These are phyloP conservation scores for Prionace glauca DNA, from an alignment of 2,797 vertebrate species.

Conservation along the genomic window DNA sequence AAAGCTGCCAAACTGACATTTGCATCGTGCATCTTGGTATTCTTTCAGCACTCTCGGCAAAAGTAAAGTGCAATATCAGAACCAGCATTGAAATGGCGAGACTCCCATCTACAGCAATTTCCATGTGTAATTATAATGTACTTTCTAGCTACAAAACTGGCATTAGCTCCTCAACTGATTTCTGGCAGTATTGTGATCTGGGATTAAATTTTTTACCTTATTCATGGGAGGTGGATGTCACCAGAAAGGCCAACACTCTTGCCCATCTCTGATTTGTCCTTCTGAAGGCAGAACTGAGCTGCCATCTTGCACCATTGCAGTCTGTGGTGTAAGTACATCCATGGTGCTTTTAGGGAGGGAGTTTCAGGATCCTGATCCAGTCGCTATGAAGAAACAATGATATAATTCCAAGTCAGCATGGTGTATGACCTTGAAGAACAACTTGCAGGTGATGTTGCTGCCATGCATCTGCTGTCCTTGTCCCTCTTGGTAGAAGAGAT, in stretches of 20 bases:
- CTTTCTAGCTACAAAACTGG: not conserved
- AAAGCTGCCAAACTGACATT: not conserved
- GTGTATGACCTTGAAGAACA: too few relatives aligned
- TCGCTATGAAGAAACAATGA: too few relatives aligned
- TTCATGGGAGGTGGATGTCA: too few relatives aligned
- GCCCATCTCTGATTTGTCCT: too few relatives aligned
- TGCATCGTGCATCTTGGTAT: not conserved
- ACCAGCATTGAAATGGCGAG: not conserved
- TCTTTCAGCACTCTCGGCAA: not conserved
- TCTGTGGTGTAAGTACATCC: not conserved
- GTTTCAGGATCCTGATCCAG: too few relatives aligned
- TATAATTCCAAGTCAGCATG: too few relatives aligned
- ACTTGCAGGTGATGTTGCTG: too few relatives aligned
- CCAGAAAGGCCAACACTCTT: too few relatives aligned
- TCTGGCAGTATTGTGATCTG: not conserved
- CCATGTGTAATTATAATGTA: not conserved
- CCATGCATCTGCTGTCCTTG: not conserved
- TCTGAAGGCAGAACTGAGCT: too few relatives aligned
- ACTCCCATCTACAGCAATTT: not conserved
- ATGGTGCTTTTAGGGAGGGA: too few relatives aligned
- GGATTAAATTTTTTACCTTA: not conserved
- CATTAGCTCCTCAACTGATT: not conserved
- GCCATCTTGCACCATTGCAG: not conserved
- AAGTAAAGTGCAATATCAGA: not conserved
- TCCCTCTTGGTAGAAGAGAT: not conserved